phyloP scores from a whole-genome alignment of 2,888 invertebrate genomes.

The Macrosoma leucophasiata region DNA sequence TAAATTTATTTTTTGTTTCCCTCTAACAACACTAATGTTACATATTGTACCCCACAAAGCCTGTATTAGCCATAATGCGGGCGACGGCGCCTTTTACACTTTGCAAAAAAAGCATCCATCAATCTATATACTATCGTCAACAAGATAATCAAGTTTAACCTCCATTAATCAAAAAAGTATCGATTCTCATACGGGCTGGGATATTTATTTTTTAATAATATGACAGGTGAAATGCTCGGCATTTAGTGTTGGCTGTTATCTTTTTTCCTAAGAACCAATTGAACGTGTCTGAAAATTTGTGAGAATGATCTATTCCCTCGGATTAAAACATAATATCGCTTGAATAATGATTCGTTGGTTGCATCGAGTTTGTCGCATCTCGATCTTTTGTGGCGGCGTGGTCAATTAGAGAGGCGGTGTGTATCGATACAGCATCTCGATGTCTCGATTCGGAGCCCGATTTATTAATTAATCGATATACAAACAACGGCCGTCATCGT shows the following conservation, averaged over 20 bases:
- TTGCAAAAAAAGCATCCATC: conserved; percentile 35
- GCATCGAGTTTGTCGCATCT: conserved; percentile 29
- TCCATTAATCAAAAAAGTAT: conserved; percentile 68
- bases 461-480: conserved; percentile 76
- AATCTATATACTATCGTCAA: conserved; percentile 48
- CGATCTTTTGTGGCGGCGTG: conserved; percentile 64
- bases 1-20: conserved; percentile 21
- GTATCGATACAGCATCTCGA: conserved; percentile 62
- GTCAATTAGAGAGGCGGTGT: conserved; percentile 72
- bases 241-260: conserved; percentile 61
- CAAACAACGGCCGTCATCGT: conserved; percentile 72
- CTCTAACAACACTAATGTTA: conserved; percentile 38
- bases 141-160: conserved; percentile 60
- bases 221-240: conserved; percentile 71
- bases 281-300: conserved; percentile 1
- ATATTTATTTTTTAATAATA: conserved; percentile 68
- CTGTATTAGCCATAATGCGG: conserved; percentile 42
- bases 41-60: conserved; percentile 34
- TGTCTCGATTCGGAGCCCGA: conserved; percentile 62
- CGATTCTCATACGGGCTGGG: conserved; percentile 58
- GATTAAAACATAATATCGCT: conserved; percentile 27
- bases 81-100: conserved; percentile 37
- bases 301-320: neutral
- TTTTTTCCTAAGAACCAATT: conserved; percentile 33
- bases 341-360: neutral